Conservation (phyloP, 2,797 vertebrate species). For the Sphenopsis melanotis region DNA sequence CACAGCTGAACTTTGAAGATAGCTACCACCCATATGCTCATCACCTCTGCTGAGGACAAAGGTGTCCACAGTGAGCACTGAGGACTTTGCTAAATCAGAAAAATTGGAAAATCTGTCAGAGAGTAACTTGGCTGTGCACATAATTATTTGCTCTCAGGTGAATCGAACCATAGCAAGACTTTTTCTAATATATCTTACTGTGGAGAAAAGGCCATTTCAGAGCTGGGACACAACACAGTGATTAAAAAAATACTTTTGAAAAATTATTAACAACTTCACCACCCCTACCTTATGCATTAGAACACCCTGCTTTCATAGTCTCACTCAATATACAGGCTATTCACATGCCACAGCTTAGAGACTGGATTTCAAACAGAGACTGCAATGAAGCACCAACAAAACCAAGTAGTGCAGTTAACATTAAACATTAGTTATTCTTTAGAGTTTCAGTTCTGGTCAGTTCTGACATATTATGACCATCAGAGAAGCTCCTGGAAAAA, state of each 20-base stretch:
- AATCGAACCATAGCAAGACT: rapidly evolving
- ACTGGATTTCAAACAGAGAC: neutral
- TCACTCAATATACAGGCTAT: neutral
- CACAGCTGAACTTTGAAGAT: neutral
- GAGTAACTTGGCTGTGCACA: neutral
- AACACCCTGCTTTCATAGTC: neutral
- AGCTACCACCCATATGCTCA: neutral
- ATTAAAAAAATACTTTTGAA: neutral
- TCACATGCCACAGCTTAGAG: neutral
- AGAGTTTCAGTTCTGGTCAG: neutral
- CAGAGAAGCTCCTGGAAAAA: neutral
- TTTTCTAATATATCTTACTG: neutral
- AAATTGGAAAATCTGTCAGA: neutral
- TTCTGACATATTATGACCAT: neutral
- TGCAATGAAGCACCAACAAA: neutral
- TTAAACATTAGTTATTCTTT: neutral
- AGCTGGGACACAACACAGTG: neutral
- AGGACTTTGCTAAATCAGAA: neutral
- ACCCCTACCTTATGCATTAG: neutral
- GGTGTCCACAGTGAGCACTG: neutral
- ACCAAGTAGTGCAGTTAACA: neutral
- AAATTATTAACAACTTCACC: neutral
- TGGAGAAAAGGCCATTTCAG: neutral
- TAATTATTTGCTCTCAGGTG: neutral
- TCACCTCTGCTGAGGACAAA: neutral